phyloP scores from a whole-genome alignment of 2,797 vertebrate genomes.

The Rhinoraja longicauda region DNA sequence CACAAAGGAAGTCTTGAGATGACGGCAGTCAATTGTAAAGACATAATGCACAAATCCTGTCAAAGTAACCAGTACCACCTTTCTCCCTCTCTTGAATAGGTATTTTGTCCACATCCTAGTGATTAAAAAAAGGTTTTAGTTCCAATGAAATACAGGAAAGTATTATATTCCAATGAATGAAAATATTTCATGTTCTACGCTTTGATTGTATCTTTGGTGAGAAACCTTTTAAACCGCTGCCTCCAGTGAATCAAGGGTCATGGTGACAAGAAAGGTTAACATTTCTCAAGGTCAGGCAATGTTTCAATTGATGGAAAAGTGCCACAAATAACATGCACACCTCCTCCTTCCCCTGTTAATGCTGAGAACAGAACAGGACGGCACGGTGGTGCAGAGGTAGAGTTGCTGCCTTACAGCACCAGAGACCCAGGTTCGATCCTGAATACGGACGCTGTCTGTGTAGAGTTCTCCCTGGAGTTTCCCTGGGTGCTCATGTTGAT shows the following conservation, averaged over 20 bases:
- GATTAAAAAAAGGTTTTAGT: neutral
- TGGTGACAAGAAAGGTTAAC: neutral
- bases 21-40: conserved; percentile 15
- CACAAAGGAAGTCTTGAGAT: conserved; percentile 39
- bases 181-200: conserved; percentile 1
- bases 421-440: too few relatives aligned
- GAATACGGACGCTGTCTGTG: too few relatives aligned
- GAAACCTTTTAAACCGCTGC: neutral
- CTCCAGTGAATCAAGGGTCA: neutral
- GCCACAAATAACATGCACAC: neutral
- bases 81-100: neutral
- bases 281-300: neutral
- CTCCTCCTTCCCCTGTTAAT: neutral
- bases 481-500: too few relatives aligned
- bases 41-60: conserved; percentile 41
- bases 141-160: neutral
- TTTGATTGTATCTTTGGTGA: neutral
- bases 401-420: too few relatives aligned
- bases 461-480: too few relatives aligned
- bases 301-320: neutral
- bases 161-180: conserved; percentile 11
- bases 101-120: neutral
- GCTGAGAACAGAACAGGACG: neutral
- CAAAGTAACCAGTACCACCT: conserved; percentile 14
- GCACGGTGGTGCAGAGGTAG: too few relatives aligned